Percentiles rank a stretch among this genome's conserved stretches.
Conservation (phyloP, 2,113 vertebrate species). For the Chaenogobius annularis region DNA sequence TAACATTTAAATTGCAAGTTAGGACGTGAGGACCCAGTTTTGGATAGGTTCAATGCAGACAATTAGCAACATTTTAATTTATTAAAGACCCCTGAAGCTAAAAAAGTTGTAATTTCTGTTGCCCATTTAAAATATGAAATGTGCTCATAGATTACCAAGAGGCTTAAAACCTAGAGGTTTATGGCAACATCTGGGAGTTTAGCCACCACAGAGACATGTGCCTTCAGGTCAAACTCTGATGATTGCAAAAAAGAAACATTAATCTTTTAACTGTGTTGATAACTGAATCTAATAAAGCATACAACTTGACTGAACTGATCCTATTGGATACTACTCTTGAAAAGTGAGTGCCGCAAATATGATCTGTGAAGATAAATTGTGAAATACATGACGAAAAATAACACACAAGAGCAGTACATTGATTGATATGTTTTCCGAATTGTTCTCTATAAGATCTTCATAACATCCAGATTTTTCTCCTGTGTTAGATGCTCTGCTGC, state of each 20-base stretch:
- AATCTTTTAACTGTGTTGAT: slow-evolving; percentile 41
- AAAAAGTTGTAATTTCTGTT: neutral
- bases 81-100: slow-evolving; percentile 33
- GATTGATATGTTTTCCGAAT: slow-evolving; percentile 73
- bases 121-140: neutral
- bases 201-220: slow-evolving; percentile 30
- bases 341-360: slow-evolving; percentile 42
- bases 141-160: slow-evolving; percentile 1
- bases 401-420: slow-evolving; percentile 55
- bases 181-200: slow-evolving; percentile 34
- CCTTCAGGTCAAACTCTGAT: slow-evolving; percentile 27
- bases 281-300: slow-evolving; percentile 42
- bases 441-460: slow-evolving; percentile 64
- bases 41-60: slow-evolving; percentile 36
- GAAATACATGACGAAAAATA: slow-evolving; percentile 42
- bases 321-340: slow-evolving; percentile 35
- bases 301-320: slow-evolving; percentile 52
- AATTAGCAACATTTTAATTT: slow-evolving; percentile 34
- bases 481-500: slow-evolving; percentile 71
- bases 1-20: slow-evolving; percentile 29
- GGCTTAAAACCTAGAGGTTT: slow-evolving; percentile 10
- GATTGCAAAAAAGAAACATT: slow-evolving; percentile 50
- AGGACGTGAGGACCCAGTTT: slow-evolving; percentile 42
- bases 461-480: slow-evolving; percentile 65
- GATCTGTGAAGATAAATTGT: slow-evolving; percentile 38